Evolutionary conservation across 2,888 invertebrate species (phyloP), one percentile per base, ranked within the genome.

Genomic region (Eupithecia dodoneata): DNA sequence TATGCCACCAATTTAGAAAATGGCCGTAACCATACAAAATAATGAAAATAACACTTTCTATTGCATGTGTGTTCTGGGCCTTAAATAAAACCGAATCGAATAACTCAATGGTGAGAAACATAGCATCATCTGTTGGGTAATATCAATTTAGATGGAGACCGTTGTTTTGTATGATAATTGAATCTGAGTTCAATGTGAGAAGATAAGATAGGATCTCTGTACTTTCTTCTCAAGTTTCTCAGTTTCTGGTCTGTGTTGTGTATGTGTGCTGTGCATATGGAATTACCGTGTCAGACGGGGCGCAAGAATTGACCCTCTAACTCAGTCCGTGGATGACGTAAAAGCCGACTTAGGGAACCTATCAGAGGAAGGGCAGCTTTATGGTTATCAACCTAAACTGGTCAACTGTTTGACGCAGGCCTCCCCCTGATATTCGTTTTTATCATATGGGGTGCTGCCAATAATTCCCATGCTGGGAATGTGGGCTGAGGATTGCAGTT

Each of bases 81-180:
- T 69, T 69, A 69, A 47, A 18, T 47, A 30, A 69, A 15, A 47
- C 70, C 70, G 70, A 49, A 70, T 70, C 70, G 9, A 70, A 70
- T 70, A 12, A 5, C 30, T 30, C 18, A n/a, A n/a, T 45, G 45
- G 70, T 47, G 70, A 70, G 70, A 47, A 69, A 13, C 44, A 12
- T 44, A 4, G 18, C 70, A 47, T 70, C 70, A 45, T 47, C 15
- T 47, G 12, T 70, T 70, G 70, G 6, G 70, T 47, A 59, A 45
- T 44, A 72, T 15, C 55, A 44, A 63, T 55, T 59, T 72, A 12
- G 41, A 44, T 41, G 72, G 71, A 30, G 71, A n/a, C 44, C 59
- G 44, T 72, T 72, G 72, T 44, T 45, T 59, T 44, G 55, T 44
- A 63, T 75, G 45, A 18, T 18, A 45, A 70, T 70, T 70, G 18